These are phyloP conservation scores for Ganaspis brasiliensis DNA, from an alignment of 2,888 invertebrate genomes.

Conservation along the genomic window DNA sequence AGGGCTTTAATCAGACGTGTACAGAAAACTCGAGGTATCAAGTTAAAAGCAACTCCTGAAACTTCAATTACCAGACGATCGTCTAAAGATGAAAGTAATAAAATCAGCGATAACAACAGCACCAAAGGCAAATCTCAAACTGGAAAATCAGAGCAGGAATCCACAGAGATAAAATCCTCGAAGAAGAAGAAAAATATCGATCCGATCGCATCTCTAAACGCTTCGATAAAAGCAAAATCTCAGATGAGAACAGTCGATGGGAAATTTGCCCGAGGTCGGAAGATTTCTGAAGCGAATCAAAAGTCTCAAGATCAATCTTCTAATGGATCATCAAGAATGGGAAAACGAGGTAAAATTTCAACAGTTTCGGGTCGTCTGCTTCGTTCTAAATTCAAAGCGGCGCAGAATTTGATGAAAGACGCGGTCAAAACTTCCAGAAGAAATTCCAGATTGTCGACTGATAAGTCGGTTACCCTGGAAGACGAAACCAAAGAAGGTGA, in stretches of 20 bases:
- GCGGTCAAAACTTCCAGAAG: conserved; percentile 58
- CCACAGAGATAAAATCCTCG: conserved; percentile 37
- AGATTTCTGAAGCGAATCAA: conserved; percentile 16
- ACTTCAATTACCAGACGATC: background rate
- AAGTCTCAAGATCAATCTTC: conserved; percentile 2
- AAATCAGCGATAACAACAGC: background rate
- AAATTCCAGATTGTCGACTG: conserved; percentile 71
- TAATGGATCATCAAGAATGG: conserved; percentile 43
- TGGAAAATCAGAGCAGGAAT: background rate
- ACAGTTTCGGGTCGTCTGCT: conserved; percentile 1
- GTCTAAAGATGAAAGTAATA: background rate
- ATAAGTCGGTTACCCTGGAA: conserved; percentile 83
- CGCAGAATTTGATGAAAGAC: conserved; percentile 48
- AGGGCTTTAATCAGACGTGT: conserved; percentile 48
- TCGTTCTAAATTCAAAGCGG: conserved; percentile 61
- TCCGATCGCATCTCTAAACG: conserved; percentile 69
- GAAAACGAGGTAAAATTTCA: conserved; percentile 4
- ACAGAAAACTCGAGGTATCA: conserved; percentile 50
- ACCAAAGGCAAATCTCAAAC: conserved; percentile 14
- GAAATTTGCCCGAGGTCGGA: conserved; percentile 68
- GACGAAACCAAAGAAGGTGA: conserved; percentile 60
- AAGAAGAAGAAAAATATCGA: conserved; percentile 63
- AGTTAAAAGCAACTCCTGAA: background rate
- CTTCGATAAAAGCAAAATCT: conserved; percentile 72
- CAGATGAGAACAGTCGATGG: conserved; percentile 75